These are phyloP conservation scores for Ramphastos sulfuratus DNA, from an alignment of 2,113 vertebrate species.

Conservation along the genomic window DNA sequence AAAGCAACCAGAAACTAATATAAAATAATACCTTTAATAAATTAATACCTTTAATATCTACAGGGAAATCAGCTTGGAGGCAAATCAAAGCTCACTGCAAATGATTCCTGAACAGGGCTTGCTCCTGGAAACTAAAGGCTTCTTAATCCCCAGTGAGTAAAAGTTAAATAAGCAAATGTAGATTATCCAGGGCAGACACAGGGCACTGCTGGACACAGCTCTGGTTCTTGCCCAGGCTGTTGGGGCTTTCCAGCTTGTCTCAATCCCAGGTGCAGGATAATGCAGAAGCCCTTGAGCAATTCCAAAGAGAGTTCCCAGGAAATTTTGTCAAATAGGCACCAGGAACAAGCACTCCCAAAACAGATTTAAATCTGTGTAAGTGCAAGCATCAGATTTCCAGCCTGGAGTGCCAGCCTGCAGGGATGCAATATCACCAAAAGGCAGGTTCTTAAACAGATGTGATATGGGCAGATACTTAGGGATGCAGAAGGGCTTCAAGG, in stretches of 20 bases:
- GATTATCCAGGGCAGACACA: fast-evolving
- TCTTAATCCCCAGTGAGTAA: not conserved
- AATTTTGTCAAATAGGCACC: not conserved
- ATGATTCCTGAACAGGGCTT: not conserved
- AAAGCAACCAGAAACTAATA: not conserved
- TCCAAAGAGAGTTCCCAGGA: not conserved
- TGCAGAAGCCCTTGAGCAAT: fast-evolving
- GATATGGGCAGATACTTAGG: not conserved
- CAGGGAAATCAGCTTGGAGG: not conserved
- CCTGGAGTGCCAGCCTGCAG: not conserved
- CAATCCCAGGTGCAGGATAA: not conserved
- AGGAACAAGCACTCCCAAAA: not conserved
- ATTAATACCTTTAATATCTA: not conserved
- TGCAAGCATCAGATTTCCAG: not conserved
- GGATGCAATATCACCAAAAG: fast-evolving
- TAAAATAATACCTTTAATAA: not conserved
- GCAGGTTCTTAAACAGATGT: not conserved
- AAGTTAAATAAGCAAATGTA: not conserved
- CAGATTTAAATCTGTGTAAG: not conserved
- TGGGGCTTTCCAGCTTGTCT: not conserved
- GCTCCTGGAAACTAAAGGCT: not conserved
- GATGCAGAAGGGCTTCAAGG: not conserved
- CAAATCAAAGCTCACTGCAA: not conserved
- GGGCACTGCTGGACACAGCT: not conserved
- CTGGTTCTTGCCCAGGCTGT: not conserved